Conservation (phyloP, 2,797 vertebrate genomes). For the Microctenopoma steveboyesi region DNA sequence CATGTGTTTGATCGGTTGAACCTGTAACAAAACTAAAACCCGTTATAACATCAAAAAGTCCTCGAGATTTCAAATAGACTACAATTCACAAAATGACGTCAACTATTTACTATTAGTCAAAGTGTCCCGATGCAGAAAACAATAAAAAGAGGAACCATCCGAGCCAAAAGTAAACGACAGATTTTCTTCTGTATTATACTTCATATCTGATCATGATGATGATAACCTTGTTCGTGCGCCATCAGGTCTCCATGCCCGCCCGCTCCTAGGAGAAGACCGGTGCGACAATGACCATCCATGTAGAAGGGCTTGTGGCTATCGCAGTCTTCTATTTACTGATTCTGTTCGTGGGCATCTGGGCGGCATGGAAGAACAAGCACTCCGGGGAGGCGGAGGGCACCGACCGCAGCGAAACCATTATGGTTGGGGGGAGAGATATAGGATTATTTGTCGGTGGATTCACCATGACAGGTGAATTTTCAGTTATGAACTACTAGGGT, state of each 20-base stretch:
- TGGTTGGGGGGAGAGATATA: constrained; percentile 97
- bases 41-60: not conserved
- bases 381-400: constrained; percentile 84
- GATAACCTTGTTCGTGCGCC: not conserved
- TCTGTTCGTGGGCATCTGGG: constrained; percentile 96
- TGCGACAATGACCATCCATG: constrained; percentile 89
- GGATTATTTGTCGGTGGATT: constrained; percentile 96
- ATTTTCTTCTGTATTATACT: no score
- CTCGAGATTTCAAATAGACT: not conserved
- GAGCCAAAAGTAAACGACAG: no score
- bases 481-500: not conserved
- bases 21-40: not conserved
- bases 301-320: constrained; percentile 94
- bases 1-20: not conserved
- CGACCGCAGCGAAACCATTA: constrained; percentile 94
- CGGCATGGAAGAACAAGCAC: constrained; percentile 98
- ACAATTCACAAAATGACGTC: not conserved
- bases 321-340: constrained; percentile 94
- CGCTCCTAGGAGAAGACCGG: constrained; percentile 68
- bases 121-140: not conserved
- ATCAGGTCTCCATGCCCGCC: constrained; percentile 77
- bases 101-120: not conserved
- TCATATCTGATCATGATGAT: not conserved
- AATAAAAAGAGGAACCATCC: not conserved
- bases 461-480: constrained; percentile 93